A percentile compares a stretch with the other conserved stretches of the same genome.
phyloP scores from a whole-genome alignment of 2,888 invertebrate species.

The Caenorhabditis sp. region DNA sequence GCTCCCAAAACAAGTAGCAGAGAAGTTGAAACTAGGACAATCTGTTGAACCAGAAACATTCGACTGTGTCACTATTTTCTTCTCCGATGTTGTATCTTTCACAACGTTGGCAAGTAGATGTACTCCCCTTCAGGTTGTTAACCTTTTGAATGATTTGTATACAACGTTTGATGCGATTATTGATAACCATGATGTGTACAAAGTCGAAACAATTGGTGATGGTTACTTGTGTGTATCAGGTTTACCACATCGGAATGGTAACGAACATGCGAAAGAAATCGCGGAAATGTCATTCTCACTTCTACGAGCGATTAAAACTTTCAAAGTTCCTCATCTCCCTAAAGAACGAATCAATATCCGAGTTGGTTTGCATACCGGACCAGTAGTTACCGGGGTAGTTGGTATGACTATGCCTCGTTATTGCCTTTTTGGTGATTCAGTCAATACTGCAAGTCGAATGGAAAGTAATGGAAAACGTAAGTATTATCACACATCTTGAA shows the following conservation, averaged over 20 bases:
- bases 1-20: constrained; percentile 65
- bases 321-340: constrained; percentile 62
- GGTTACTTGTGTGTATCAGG: constrained; percentile 65
- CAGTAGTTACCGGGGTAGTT: constrained; percentile 59
- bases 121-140: constrained; percentile 65
- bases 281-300: constrained; percentile 60
- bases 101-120: constrained; percentile 61
- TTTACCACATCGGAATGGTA: constrained; percentile 64
- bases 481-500: constrained; percentile 5
- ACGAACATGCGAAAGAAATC: constrained; percentile 60
- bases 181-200: constrained; percentile 64
- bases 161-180: constrained; percentile 65
- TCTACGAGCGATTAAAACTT: constrained; percentile 52
- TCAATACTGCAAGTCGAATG: constrained; percentile 67
- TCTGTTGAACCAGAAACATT: constrained; percentile 62
- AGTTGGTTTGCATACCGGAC: constrained; percentile 63
- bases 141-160: constrained; percentile 68
- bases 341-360: constrained; percentile 61
- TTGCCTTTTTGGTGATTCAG: constrained; percentile 67
- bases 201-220: constrained; percentile 66
- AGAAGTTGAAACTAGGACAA: constrained; percentile 62
- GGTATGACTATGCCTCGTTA: constrained; percentile 65
- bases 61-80: constrained; percentile 62
- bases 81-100: constrained; percentile 65
- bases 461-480: constrained; percentile 67